These are phyloP conservation scores for Heteromyza rotundicornis DNA, from an alignment of 2,888 invertebrate species.

Conservation along the genomic window DNA sequence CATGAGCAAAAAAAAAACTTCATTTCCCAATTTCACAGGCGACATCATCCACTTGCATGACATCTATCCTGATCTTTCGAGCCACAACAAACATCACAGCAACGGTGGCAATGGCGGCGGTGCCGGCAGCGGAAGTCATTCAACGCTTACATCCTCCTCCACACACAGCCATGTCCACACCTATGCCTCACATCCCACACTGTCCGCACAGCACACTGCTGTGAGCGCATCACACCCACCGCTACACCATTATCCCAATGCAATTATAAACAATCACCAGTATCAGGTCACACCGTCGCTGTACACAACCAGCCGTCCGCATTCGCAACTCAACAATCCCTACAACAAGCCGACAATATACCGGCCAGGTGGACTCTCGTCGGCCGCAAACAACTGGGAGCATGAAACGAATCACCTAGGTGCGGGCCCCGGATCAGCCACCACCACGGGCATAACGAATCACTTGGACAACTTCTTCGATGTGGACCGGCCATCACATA, in stretches of 20 bases:
- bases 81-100: constrained; percentile 44
- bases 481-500: constrained; percentile 37
- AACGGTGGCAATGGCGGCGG: constrained; percentile 19
- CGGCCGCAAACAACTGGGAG: constrained; percentile 51
- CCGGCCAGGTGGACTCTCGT: constrained; percentile 22
- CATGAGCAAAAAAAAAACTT: too few relatives aligned
- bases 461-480: constrained; percentile 61
- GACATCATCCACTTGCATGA: constrained; percentile 64
- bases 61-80: constrained; percentile 59
- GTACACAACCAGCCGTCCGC: constrained; percentile 53
- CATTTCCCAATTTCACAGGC: constrained; percentile 62
- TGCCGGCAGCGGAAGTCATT: constrained; percentile 24
- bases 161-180: background rate
- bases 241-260: constrained; percentile 31
- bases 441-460: constrained; percentile 55
- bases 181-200: constrained; percentile 21
- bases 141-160: constrained; percentile 26
- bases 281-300: constrained; percentile 40
- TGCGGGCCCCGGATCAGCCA: constrained; percentile 21
- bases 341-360: constrained; percentile 43
- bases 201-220: constrained; percentile 23
- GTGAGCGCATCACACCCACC: constrained; percentile 30
- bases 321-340: constrained; percentile 32
- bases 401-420: constrained; percentile 55
- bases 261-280: constrained; percentile 33